Conservation (phyloP, 35 echinoderm and acorn worm genomes). For the Hemicentrotus pulcherrimus region DNA sequence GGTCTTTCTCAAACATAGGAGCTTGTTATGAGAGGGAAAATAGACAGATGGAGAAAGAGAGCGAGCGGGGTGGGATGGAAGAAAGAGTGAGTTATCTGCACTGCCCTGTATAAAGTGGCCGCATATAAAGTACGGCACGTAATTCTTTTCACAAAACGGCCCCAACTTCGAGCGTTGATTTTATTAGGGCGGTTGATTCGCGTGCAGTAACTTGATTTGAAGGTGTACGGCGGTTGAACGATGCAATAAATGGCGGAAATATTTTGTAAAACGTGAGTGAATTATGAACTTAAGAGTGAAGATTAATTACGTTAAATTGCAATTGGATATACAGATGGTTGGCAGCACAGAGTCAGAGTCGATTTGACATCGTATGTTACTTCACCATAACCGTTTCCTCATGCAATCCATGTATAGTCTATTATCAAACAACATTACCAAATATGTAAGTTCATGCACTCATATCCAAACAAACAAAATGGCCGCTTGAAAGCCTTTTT, state of each 20-base stretch:
- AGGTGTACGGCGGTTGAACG: neutral
- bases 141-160: neutral
- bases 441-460: neutral
- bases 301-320: conserved; percentile 6
- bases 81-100: neutral
- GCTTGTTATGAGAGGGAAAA: neutral
- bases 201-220: neutral
- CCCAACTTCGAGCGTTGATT: neutral
- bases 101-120: too few relatives aligned
- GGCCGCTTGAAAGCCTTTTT: neutral
- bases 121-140: neutral
- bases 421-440: too few relatives aligned
- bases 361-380: neutral
- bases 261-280: neutral
- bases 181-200: neutral
- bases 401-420: too few relatives aligned
- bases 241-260: neutral
- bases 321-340: neutral
- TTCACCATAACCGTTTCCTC: too few relatives aligned
- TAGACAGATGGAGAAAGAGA: neutral
- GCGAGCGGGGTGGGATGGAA: neutral
- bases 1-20: neutral
- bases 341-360: neutral
- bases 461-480: neutral
- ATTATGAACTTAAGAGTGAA: neutral